Conservation (phyloP, 2,888 invertebrate species). For the Eupithecia exiguata region DNA sequence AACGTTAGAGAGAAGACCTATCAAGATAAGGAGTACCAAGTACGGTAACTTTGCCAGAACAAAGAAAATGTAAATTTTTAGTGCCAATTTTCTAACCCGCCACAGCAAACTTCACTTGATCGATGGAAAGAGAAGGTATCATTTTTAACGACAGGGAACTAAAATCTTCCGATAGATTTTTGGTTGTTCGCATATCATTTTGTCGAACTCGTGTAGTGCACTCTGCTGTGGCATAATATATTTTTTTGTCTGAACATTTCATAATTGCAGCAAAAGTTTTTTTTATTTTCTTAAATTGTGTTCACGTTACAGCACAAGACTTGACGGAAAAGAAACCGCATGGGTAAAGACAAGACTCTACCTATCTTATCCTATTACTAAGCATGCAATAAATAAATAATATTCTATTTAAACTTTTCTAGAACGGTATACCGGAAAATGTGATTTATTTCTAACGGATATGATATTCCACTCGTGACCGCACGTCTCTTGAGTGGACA, state of each 20-base stretch:
- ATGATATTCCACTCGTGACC: background rate
- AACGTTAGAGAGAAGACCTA: background rate
- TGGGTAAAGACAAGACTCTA: too few species aligned
- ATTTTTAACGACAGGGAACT: background rate
- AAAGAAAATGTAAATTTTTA: background rate
- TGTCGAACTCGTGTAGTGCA: background rate
- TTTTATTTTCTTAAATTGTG: too few species aligned
- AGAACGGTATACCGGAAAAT: background rate
- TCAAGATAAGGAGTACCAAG: slow-evolving; percentile 3
- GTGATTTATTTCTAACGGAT: background rate
- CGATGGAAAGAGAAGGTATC: background rate
- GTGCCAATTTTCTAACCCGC: background rate
- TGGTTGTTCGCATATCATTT: background rate
- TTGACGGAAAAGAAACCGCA: too few species aligned
- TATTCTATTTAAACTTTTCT: background rate
- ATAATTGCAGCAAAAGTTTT: too few species aligned
- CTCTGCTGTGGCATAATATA: too few species aligned
- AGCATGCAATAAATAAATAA: too few species aligned
- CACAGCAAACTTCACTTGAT: background rate
- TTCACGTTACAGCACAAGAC: too few species aligned
- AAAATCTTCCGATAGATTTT: background rate
- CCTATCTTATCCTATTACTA: background rate
- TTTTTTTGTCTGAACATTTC: too few species aligned
- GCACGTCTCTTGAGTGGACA: slow-evolving; percentile 24
- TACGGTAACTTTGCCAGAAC: background rate